Conservation (phyloP, 2,888 invertebrate species). For the Plebejus anna region DNA sequence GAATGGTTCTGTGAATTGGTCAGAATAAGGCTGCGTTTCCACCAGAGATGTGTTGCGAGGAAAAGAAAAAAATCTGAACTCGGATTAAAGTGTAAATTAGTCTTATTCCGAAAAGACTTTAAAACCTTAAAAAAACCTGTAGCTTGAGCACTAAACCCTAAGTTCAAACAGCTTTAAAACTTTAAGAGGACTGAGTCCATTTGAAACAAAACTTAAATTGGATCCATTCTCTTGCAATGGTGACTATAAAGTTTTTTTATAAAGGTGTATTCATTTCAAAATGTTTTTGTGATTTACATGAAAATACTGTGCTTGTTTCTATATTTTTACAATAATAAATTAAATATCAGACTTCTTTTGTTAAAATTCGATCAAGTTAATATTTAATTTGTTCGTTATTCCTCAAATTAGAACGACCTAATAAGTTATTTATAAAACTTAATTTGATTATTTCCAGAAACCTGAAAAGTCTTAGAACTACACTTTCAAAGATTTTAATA, state of each 20-base stretch:
- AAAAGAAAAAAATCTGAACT: not conserved
- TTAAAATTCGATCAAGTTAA: not conserved
- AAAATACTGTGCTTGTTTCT: not conserved
- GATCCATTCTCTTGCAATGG: slow-evolving; percentile 32
- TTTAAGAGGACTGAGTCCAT: slow-evolving; percentile 31
- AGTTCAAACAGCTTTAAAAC: slow-evolving; percentile 26
- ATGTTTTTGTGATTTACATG: not conserved
- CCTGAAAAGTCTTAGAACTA: no score
- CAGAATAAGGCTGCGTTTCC: no score
- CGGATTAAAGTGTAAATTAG: not conserved
- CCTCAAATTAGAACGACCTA: not conserved
- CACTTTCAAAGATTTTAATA: no score
- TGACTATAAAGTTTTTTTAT: slow-evolving; percentile 19
- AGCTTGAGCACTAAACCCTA: not conserved
- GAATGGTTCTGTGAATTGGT: no score
- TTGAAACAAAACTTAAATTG: slow-evolving; percentile 38
- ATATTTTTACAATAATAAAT: not conserved
- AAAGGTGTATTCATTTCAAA: slow-evolving; percentile 11
- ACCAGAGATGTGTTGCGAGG: no score
- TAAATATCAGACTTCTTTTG: not conserved
- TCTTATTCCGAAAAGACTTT: not conserved
- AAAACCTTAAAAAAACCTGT: not conserved
- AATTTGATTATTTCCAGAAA: no score
- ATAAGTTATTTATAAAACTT: not conserved
- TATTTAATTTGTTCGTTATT: not conserved